Percentiles rank a stretch among this genome's conserved stretches.
Evolutionary conservation across 1,140 invertebrate species (phyloP).

Genomic region (Drosophila melanica): DNA sequence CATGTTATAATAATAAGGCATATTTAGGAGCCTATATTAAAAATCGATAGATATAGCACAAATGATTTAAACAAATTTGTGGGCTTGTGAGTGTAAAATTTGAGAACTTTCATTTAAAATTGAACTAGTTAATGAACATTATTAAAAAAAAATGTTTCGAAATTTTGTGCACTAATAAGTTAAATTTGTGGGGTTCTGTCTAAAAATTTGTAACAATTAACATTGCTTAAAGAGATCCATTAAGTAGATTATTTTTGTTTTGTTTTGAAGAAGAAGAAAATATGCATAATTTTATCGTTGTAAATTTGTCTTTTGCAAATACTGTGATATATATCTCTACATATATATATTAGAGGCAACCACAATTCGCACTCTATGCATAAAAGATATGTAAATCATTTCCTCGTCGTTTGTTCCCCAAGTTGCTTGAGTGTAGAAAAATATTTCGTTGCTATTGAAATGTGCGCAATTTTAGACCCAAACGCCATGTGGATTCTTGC

Average conservation of each 20-base stretch:
- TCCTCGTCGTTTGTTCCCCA: constrained; percentile 69
- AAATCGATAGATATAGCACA: constrained; percentile 43
- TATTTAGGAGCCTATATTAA: constrained; percentile 16
- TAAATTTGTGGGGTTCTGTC: constrained; percentile 25
- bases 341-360: constrained; percentile 40
- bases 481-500: constrained; percentile 97
- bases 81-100: constrained; percentile 17
- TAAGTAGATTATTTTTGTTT: constrained; percentile 18
- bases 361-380: constrained; percentile 39
- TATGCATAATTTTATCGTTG: constrained; percentile 49
- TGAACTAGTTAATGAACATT: constrained; percentile 28
- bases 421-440: constrained; percentile 53
- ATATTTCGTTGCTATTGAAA: constrained; percentile 42
- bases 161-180: constrained; percentile 33
- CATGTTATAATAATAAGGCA: constrained; percentile 26
- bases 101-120: constrained; percentile 19
- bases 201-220: constrained; percentile 67
- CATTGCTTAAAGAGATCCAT: constrained; percentile 71
- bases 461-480: constrained; percentile 90
- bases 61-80: constrained; percentile 25
- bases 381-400: constrained; percentile 65
- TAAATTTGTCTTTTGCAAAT: constrained; percentile 51
- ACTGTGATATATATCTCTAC: constrained; percentile 44
- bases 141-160: constrained; percentile 17
- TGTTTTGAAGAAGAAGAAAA: constrained; percentile 47